Conservation (phyloP, 2,113 vertebrate genomes). For the Periophthalmodon schlosseri region DNA sequence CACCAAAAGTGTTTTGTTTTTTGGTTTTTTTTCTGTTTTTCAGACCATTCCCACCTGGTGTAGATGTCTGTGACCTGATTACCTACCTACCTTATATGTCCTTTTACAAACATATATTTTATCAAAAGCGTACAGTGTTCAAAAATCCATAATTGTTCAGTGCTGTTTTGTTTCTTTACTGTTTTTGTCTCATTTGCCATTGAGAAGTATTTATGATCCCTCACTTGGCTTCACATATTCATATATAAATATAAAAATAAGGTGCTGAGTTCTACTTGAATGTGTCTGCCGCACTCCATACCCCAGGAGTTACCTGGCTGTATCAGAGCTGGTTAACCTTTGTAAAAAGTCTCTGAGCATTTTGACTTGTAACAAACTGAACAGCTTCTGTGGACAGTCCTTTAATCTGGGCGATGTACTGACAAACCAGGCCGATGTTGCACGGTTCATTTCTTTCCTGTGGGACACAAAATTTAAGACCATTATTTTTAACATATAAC, state of each 20-base stretch:
- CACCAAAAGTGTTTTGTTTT: background rate
- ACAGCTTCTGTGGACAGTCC: slow-evolving; percentile 49
- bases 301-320: background rate
- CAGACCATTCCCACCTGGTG: slow-evolving; percentile 67
- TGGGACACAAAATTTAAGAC: background rate
- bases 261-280: background rate
- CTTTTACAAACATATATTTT: background rate
- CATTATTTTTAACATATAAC: background rate
- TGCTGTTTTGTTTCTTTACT: background rate
- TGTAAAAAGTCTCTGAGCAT: slow-evolving; percentile 64
- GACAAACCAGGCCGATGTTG: slow-evolving; percentile 52
- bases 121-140: background rate
- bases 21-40: slow-evolving; percentile 14
- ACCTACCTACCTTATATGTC: background rate
- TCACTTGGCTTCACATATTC: background rate
- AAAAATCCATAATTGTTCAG: background rate
- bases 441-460: slow-evolving; percentile 65
- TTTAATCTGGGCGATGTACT: slow-evolving; percentile 59
- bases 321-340: slow-evolving; percentile 19
- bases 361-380: slow-evolving; percentile 52
- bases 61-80: slow-evolving; percentile 20
- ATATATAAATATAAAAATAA: too few species aligned
- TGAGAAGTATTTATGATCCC: too few species aligned
- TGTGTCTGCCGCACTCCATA: background rate
- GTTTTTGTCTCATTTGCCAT: background rate